Percentiles rank a stretch among this genome's conserved stretches.
phyloP scores from a whole-genome alignment of 2,113 vertebrate genomes.

The Chloebia gouldiae region DNA sequence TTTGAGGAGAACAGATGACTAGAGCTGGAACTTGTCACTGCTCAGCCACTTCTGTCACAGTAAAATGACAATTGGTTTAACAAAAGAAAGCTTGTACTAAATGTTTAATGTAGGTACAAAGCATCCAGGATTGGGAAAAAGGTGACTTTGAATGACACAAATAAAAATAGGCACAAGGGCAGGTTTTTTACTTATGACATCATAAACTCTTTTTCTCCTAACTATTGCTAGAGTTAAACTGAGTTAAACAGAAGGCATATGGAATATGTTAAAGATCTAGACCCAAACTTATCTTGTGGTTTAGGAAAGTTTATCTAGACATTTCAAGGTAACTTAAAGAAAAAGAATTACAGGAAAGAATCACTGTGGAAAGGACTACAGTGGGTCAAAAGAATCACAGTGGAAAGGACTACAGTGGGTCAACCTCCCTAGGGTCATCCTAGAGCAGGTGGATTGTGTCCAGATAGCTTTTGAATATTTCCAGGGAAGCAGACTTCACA shows the following conservation, averaged over 20 bases:
- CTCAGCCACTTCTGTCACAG: not conserved
- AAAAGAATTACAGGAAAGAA: not conserved
- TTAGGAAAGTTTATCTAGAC: not conserved
- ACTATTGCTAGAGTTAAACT: not conserved
- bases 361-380: not conserved
- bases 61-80: not conserved
- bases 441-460: not conserved
- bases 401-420: not conserved
- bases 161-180: not conserved
- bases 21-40: not conserved
- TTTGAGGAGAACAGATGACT: not conserved
- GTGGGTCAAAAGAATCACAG: not conserved
- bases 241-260: not conserved
- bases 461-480: not conserved
- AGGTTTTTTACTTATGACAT: not conserved
- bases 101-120: not conserved
- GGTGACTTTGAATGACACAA: not conserved
- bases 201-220: not conserved
- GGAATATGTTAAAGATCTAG: not conserved
- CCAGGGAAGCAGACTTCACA: not conserved
- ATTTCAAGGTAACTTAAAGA: not conserved
- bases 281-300: not conserved
- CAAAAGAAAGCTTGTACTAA: not conserved
- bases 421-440: not conserved
- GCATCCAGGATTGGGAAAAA: not conserved